Conservation (phyloP, 2,797 vertebrate genomes). For the Manis pentadactyla region DNA sequence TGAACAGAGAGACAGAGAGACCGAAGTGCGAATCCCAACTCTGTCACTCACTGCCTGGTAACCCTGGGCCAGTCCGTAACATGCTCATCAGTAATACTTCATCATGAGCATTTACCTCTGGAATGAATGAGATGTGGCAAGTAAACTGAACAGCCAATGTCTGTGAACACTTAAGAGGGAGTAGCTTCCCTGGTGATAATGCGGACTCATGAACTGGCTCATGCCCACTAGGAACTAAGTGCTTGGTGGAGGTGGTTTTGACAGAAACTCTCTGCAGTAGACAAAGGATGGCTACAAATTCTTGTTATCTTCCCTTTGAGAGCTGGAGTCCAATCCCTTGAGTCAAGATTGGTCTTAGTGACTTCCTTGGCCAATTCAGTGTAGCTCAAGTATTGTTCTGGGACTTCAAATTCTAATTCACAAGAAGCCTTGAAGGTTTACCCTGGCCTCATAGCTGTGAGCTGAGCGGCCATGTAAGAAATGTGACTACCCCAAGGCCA, state of each 20-base stretch:
- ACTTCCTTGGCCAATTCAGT: background rate
- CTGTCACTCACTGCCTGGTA: background rate
- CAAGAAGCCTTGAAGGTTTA: background rate
- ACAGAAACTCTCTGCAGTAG: background rate
- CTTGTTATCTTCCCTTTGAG: background rate
- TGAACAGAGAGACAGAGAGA: background rate
- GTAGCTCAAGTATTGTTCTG: background rate
- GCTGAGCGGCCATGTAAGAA: background rate
- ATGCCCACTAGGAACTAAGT: background rate
- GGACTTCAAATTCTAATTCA: background rate
- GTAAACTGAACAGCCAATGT: background rate
- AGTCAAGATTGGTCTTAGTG: background rate
- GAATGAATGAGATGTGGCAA: background rate
- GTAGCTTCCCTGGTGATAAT: background rate
- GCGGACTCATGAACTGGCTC: background rate
- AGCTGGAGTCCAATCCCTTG: background rate
- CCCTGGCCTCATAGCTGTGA: background rate
- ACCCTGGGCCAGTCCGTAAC: background rate
- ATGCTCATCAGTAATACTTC: background rate
- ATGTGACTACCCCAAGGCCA: background rate
- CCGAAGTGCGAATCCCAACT: background rate
- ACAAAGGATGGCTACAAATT: background rate
- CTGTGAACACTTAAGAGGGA: background rate
- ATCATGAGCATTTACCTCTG: background rate
- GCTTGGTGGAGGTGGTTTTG: too few species aligned